These are phyloP conservation scores for Caenorhabditis japonica DNA, from an alignment of 2,888 invertebrate genomes.

Conservation along the genomic window DNA sequence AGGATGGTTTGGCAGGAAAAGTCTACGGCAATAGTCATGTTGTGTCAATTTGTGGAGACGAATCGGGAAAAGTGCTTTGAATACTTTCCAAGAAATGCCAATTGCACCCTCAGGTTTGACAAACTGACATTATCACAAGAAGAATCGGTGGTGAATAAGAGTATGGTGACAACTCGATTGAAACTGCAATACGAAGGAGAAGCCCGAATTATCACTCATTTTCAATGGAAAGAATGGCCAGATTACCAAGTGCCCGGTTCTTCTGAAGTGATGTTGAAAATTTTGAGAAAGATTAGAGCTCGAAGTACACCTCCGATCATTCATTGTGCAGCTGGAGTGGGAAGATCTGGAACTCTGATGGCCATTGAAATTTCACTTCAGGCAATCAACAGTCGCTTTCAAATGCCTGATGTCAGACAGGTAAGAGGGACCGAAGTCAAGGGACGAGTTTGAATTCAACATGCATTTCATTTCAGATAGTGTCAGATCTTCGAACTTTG, in stretches of 20 bases:
- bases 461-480: slow-evolving; percentile 29
- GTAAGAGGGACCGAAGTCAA: neutral
- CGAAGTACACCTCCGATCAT: slow-evolving; percentile 38
- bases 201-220: slow-evolving; percentile 37
- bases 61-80: slow-evolving; percentile 52
- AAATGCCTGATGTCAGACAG: slow-evolving; percentile 39
- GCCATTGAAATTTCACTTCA: slow-evolving; percentile 48
- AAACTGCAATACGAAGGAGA: slow-evolving; percentile 25
- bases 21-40: slow-evolving; percentile 48
- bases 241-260: slow-evolving; percentile 54
- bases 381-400: slow-evolving; percentile 27
- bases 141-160: slow-evolving; percentile 29
- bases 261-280: slow-evolving; percentile 41
- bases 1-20: slow-evolving; percentile 61
- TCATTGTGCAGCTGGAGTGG: slow-evolving; percentile 57
- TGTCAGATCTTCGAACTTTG: slow-evolving; percentile 23
- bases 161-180: slow-evolving; percentile 34
- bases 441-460: neutral
- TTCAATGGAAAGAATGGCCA: slow-evolving; percentile 54
- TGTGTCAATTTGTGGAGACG: slow-evolving; percentile 51
- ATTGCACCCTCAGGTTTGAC: slow-evolving; percentile 23
- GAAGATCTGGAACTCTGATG: slow-evolving; percentile 46
- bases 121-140: slow-evolving; percentile 23
- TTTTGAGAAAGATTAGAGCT: slow-evolving; percentile 34
- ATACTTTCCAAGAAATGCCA: slow-evolving; percentile 50